Conservation (phyloP, 2,888 invertebrate genomes). For the Agelastica alni region DNA sequence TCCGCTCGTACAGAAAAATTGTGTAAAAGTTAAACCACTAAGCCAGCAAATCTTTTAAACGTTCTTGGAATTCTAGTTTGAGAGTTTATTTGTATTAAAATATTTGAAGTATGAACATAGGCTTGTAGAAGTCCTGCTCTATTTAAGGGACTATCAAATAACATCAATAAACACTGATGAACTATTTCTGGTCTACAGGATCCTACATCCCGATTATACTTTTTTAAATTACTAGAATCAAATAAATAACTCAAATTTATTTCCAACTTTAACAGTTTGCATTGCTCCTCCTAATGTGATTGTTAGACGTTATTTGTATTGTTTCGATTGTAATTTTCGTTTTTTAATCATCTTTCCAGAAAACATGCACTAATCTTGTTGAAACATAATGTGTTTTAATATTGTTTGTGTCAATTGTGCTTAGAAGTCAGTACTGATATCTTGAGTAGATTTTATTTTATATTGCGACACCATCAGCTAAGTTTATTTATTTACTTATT, state of each 20-base stretch:
- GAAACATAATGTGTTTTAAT: too few species aligned
- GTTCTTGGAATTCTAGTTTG: slow-evolving; percentile 97
- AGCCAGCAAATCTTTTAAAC: slow-evolving; percentile 93
- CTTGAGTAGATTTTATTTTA: too few species aligned
- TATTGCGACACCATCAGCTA: too few species aligned
- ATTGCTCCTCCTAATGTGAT: slow-evolving; percentile 91
- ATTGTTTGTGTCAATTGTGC: too few species aligned
- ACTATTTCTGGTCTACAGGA: slow-evolving; percentile 95
- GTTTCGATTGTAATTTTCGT: slow-evolving; percentile 76
- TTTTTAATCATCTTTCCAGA: too few species aligned
- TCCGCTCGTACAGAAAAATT: slow-evolving; percentile 91
- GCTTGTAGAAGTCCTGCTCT: slow-evolving; percentile 95
- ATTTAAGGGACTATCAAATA: slow-evolving; percentile 96
- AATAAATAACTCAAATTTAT: slow-evolving; percentile 86
- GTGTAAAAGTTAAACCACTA: slow-evolving; percentile 97
- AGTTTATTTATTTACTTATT: too few species aligned
- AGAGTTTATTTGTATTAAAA: slow-evolving; percentile 93
- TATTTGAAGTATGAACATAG: slow-evolving; percentile 87
- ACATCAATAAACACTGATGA: slow-evolving; percentile 96
- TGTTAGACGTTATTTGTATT: slow-evolving; percentile 88
- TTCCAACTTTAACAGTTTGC: slow-evolving; percentile 95
- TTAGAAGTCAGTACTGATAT: too few species aligned
- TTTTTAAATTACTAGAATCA: slow-evolving; percentile 83
- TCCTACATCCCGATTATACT: slow-evolving; percentile 84
- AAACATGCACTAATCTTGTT: too few species aligned